Conservation (phyloP, 2,113 vertebrate species). For the Anolis sagrei region DNA sequence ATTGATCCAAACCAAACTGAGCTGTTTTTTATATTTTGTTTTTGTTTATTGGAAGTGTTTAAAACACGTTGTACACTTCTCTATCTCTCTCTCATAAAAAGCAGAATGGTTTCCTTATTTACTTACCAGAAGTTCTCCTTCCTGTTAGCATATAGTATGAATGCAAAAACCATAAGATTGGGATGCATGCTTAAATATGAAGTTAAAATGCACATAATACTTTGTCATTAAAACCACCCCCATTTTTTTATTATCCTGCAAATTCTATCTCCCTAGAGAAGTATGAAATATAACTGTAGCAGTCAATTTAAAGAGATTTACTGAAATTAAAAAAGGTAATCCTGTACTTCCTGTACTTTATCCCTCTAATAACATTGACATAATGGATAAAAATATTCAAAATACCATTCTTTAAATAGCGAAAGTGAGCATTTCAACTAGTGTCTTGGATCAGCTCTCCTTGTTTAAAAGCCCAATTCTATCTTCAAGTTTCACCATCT, state of each 20-base stretch:
- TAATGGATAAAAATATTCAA: background rate
- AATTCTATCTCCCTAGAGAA: background rate
- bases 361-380: background rate
- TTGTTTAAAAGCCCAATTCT: background rate
- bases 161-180: background rate
- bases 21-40: no score
- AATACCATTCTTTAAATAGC: background rate
- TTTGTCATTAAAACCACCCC: background rate
- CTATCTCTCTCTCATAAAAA: background rate
- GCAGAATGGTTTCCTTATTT: background rate
- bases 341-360: background rate
- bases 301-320: slow-evolving; percentile 1
- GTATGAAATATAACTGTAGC: background rate
- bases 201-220: background rate
- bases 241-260: background rate
- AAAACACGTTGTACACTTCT: background rate
- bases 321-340: background rate
- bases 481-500: background rate
- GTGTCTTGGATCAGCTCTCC: background rate
- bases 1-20: no score
- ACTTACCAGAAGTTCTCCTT: background rate
- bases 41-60: no score
- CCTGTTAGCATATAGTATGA: background rate
- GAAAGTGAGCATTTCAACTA: background rate
- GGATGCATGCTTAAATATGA: background rate